Evolutionary conservation across 35 echinoderm and acorn worm genomes (phyloP).

Genomic region (Apostichopus japonicus): DNA sequence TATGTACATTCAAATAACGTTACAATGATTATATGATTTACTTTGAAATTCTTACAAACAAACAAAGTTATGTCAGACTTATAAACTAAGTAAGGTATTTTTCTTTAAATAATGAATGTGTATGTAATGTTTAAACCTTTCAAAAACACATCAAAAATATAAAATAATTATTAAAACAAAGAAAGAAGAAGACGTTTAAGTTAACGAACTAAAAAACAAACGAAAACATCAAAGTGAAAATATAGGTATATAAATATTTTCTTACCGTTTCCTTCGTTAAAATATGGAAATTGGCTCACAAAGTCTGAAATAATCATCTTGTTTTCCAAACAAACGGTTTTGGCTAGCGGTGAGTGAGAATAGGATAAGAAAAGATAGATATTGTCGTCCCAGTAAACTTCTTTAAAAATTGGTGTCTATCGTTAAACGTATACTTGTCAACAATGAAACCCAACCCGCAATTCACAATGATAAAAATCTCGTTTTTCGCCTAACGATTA

Average conservation of each 20-base stretch:
- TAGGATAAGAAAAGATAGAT: neutral
- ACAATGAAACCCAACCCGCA: neutral
- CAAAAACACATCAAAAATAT: no score
- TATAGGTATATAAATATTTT: neutral
- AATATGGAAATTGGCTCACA: conserved; percentile 57
- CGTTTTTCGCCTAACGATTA: neutral
- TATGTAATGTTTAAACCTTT: no score
- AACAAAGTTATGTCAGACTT: no score
- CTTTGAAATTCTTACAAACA: no score
- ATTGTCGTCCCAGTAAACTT: neutral
- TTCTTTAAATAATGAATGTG: no score
- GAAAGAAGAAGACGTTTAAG: neutral
- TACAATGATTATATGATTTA: no score
- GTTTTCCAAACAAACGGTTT: neutral
- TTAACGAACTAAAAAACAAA: conserved; percentile 7
- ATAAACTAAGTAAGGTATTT: no score
- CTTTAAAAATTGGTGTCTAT: no score
- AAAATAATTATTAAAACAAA: no score
- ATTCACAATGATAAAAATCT: neutral
- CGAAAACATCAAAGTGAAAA: neutral
- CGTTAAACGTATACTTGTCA: neutral
- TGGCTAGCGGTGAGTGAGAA: neutral
- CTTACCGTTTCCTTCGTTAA: conserved; percentile 48
- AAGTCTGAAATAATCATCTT: conserved; percentile 59
- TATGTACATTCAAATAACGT: no score